A percentile compares a stretch with the other conserved stretches of the same genome.
phyloP scores from a whole-genome alignment of 2,113 vertebrate species.

The Danionella cerebrum region DNA sequence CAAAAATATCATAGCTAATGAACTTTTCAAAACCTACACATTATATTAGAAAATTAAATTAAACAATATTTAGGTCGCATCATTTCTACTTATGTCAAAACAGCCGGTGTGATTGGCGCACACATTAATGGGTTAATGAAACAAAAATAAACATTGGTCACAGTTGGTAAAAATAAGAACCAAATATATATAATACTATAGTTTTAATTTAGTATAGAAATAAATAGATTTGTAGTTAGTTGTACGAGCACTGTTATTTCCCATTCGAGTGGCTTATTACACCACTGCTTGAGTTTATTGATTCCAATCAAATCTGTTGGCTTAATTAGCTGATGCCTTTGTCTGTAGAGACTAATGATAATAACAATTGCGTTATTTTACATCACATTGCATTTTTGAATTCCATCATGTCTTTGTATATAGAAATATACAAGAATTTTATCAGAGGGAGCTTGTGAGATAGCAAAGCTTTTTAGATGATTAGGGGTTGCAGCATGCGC shows the following conservation, averaged over 20 bases:
- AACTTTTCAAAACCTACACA: no score
- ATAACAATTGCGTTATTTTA: constrained; percentile 31
- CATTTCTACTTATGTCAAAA: no score
- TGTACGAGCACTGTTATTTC: constrained; percentile 18
- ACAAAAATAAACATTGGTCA: no score
- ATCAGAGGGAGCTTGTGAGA: not conserved
- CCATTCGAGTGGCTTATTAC: constrained; percentile 26
- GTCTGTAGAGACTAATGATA: constrained; percentile 8
- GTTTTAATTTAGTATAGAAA: constrained; percentile 1
- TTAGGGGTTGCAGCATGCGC: constrained; percentile 5
- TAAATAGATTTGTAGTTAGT: no score
- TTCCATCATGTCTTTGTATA: constrained; percentile 30
- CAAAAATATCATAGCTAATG: no score
- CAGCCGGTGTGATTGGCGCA: no score
- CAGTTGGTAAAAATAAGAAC: no score
- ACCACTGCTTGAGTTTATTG: constrained; percentile 11
- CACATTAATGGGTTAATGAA: no score
- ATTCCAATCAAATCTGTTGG: constrained; percentile 17
- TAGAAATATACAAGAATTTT: not conserved
- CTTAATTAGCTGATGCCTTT: constrained; percentile 21
- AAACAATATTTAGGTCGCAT: no score
- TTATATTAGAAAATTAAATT: no score
- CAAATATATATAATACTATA: no score
- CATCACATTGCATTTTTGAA: constrained; percentile 37
- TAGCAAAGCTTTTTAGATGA: constrained; percentile 17